phyloP scores from a whole-genome alignment of 2,113 vertebrate species.

The Scatophagus argus region DNA sequence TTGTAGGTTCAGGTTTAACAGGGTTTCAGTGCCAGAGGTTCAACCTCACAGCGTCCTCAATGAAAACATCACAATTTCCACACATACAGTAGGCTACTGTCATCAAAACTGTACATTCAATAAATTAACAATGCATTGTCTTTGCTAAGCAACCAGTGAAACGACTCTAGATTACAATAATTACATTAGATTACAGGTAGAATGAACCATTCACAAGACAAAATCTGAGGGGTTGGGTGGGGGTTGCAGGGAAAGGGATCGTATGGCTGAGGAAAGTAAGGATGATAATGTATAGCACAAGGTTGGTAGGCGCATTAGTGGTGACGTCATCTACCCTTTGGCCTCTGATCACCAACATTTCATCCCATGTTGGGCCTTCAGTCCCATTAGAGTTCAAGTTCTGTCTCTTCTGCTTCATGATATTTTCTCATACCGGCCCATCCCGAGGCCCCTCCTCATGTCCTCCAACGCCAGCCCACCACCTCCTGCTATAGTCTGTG shows the following conservation, averaged over 20 bases:
- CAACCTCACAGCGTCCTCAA: constrained; percentile 60
- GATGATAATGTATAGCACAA: constrained; percentile 55
- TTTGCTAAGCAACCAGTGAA: constrained; percentile 72
- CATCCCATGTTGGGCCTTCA: not conserved
- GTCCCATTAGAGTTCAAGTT: constrained; percentile 35
- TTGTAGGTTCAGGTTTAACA: constrained; percentile 67
- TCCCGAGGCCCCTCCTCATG: not conserved
- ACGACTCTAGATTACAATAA: constrained; percentile 77
- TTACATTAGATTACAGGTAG: constrained; percentile 75
- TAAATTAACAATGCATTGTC: constrained; percentile 75
- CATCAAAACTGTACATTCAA: constrained; percentile 81
- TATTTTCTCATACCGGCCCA: not conserved
- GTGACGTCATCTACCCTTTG: constrained; percentile 63
- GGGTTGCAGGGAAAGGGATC: constrained; percentile 24
- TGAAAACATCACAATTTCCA: constrained; percentile 50
- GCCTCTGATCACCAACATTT: constrained; percentile 23
- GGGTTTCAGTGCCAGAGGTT: constrained; percentile 59
- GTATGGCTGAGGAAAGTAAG: constrained; percentile 41
- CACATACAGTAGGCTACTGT: constrained; percentile 67
- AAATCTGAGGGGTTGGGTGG: constrained; percentile 12
- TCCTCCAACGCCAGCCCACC: not conserved
- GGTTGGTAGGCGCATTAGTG: constrained; percentile 48
- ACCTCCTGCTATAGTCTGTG: constrained; percentile 17
- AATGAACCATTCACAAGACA: constrained; percentile 73
- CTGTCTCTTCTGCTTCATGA: not conserved